Evolutionary conservation across 2,888 invertebrate species (phyloP), one percentile per base, ranked within the genome.

Genomic region (Mylabris sibirica): DNA sequence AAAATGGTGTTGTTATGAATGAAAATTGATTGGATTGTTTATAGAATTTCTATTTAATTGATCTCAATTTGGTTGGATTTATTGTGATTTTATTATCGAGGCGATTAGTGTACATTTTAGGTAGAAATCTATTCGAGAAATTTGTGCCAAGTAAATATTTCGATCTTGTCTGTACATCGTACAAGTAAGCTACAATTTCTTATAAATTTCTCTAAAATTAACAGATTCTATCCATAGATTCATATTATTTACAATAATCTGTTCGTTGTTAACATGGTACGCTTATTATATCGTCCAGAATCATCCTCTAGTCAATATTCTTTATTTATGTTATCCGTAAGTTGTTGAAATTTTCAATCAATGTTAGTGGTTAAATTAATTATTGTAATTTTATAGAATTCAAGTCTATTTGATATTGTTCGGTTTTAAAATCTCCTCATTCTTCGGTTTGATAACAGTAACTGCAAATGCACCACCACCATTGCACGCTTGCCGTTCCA

Each of bases 11-110:
- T 63, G 35, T 59, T 68, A 71, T 66, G 24, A 57, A 24, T 41
- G 59, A 5, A 53, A 38, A 26, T 57, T 41, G 9, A 63, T 65
- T 61, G 20, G 60, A 11, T 60, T 59, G 30, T 65, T 90, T 92
- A 72, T 88, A 98, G 98, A 97, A 98, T 85, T 94, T 97, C 84
- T 94, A 98, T 84, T 86, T 98, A 75, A 97, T 99, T 80, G 98
- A 99, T 84, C 90, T 91, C 0, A 92, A 97, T 83, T 86, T 99
- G 67, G 90, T 97, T 59, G 88, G 91, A 65, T 95, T 98, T 81
- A 94, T 98, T 75, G 87, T 92, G 67, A 89, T 95, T 9, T 88
- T 98, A 77, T 87, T 97, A 77, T 90, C 92, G 24, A 88, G 97
- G 67, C 89, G 97, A 77, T 87, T 98, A 66, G 84, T 97, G 11